phyloP scores from a whole-genome alignment of 2,888 invertebrate genomes.

The Scotopteryx bipunctaria region DNA sequence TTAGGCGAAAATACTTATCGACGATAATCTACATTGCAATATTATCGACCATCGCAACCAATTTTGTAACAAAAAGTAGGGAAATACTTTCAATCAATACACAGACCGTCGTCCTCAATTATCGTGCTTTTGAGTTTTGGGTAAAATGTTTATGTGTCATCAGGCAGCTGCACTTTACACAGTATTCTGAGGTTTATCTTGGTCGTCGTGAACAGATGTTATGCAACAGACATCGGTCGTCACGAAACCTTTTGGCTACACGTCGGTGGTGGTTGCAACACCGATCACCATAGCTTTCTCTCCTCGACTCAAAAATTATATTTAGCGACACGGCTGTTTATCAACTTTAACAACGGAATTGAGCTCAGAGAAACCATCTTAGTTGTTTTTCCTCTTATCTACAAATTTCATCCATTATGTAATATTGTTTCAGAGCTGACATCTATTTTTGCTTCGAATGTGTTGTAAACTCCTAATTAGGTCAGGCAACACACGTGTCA shows the following conservation, averaged over 20 bases:
- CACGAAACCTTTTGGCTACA: conserved; percentile 72
- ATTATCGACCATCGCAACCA: conserved; percentile 3
- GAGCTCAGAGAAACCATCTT: conserved; percentile 1
- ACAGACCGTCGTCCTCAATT: background rate
- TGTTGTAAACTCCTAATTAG: conserved; percentile 12
- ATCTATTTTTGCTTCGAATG: background rate
- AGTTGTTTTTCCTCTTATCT: background rate
- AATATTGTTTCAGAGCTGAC: background rate
- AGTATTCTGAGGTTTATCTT: conserved; percentile 42
- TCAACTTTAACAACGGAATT: conserved; percentile 31
- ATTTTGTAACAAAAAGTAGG: conserved; percentile 7
- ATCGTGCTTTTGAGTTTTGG: conserved; percentile 3
- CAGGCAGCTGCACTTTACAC: conserved; percentile 13
- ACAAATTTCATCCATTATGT: conserved; percentile 6
- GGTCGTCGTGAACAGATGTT: conserved; percentile 54
- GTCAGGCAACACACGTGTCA: conserved; percentile 21
- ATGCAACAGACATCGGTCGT: conserved; percentile 66
- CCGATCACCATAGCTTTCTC: conserved; percentile 74
- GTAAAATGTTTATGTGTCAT: conserved; percentile 20
- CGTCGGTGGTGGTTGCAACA: conserved; percentile 61
- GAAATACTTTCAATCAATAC: background rate
- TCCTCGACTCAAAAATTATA: conserved; percentile 52
- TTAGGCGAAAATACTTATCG: conserved; percentile 29
- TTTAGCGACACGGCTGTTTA: conserved; percentile 40
- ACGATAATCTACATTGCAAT: conserved; percentile 12